A percentile compares a stretch with the other conserved stretches of the same genome.
Evolutionary conservation across 1,140 invertebrate genomes (phyloP).

Genomic region (Gonatopus flavifemur): DNA sequence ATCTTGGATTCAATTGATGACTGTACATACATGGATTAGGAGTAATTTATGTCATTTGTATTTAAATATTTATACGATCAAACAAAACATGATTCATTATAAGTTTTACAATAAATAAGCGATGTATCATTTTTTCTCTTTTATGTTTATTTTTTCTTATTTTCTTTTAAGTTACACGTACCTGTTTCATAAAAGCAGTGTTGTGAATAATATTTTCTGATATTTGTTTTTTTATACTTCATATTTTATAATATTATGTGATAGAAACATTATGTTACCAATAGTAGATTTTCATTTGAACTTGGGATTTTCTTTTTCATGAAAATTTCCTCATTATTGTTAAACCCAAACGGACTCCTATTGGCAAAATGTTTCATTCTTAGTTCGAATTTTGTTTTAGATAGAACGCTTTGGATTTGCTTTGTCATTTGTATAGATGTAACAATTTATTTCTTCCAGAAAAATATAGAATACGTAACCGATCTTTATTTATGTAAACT

Average conservation of each 20-base stretch:
- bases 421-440: no score
- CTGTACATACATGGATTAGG: no score
- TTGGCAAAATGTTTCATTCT: no score
- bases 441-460: no score
- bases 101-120: constrained; percentile 25
- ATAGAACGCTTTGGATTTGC: no score
- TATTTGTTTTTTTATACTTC: constrained; percentile 2
- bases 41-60: constrained; percentile 6
- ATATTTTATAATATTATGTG: background rate
- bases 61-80: constrained; percentile 18
- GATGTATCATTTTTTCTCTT: no score
- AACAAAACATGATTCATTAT: constrained; percentile 21
- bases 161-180: constrained; percentile 36
- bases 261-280: background rate
- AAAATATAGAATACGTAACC: no score
- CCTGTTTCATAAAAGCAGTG: constrained; percentile 33
- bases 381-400: no score
- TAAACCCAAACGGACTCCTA: background rate
- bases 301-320: background rate
- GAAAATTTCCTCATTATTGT: background rate
- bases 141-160: constrained; percentile 41
- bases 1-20: constrained; percentile 7
- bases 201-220: constrained; percentile 1
- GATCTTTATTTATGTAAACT: no score
- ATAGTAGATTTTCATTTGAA: background rate